phyloP scores from a whole-genome alignment of 2,797 vertebrate species.

The Schizothorax lantsangensis region DNA sequence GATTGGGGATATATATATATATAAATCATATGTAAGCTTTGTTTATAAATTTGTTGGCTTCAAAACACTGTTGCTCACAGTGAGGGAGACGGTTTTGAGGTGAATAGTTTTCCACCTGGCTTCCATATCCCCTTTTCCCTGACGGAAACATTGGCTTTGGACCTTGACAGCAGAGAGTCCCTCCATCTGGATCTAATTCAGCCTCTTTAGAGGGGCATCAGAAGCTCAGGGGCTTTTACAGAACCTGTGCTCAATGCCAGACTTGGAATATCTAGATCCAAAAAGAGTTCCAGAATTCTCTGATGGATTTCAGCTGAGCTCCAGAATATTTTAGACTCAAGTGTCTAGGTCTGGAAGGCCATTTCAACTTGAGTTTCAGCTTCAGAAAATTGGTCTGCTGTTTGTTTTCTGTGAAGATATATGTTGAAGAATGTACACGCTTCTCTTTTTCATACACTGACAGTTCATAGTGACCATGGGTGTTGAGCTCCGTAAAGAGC shows the following conservation, averaged over 20 bases:
- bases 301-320: conserved; percentile 20
- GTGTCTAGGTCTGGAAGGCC: not conserved
- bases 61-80: not conserved
- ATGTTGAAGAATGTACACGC: not conserved
- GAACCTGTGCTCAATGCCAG: conserved; percentile 13
- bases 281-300: not conserved
- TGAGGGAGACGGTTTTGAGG: not conserved
- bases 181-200: conserved; percentile 76
- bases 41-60: not conserved
- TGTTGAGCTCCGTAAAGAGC: not conserved
- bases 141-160: conserved; percentile 62
- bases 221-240: conserved; percentile 53
- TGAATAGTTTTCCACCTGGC: conserved; percentile 39
- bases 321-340: conserved; percentile 5
- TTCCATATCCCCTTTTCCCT: not conserved
- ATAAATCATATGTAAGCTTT: not conserved
- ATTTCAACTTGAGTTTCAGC: not conserved
- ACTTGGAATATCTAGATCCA: conserved; percentile 24
- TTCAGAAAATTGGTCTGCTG: not conserved
- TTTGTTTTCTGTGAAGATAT: not conserved
- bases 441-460: not conserved
- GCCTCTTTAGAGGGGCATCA: conserved; percentile 67
- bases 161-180: conserved; percentile 57
- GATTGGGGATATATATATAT: not conserved
- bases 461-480: not conserved